These are phyloP conservation scores for Galeopsomyia nigrocyanea DNA, from an alignment of 2,888 invertebrate species.

Conservation along the genomic window DNA sequence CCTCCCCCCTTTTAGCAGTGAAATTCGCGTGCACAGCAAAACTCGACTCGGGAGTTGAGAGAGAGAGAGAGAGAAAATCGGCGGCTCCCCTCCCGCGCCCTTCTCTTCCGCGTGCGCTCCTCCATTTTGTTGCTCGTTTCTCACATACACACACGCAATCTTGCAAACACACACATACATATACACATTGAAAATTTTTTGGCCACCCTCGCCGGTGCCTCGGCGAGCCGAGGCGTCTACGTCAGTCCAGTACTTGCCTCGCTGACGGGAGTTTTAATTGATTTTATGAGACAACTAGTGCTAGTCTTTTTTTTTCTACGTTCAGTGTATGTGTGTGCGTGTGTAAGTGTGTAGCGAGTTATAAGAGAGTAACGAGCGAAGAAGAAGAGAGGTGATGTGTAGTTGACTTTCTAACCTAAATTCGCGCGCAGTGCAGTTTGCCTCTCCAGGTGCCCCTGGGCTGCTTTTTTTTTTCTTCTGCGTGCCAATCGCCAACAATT, in stretches of 20 bases:
- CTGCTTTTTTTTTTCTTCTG: too few relatives aligned
- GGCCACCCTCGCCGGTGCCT: too few relatives aligned
- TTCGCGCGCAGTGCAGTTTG: slow-evolving; percentile 5
- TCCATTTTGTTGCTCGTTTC: slow-evolving; percentile 46
- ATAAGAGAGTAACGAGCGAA: too few relatives aligned
- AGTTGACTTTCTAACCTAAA: neutral
- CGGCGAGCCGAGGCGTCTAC: too few relatives aligned
- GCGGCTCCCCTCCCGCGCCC: slow-evolving; percentile 38
- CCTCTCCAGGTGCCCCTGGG: too few relatives aligned
- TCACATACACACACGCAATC: neutral
- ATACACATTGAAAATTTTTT: neutral
- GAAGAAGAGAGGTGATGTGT: too few relatives aligned
- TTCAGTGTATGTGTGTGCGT: neutral
- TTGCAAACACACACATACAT: neutral
- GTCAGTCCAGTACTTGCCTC: neutral
- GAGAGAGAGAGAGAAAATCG: too few relatives aligned
- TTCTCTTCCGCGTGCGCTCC: slow-evolving; percentile 44
- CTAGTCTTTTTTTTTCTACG: too few relatives aligned
- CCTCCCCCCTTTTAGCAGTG: slow-evolving; percentile 41
- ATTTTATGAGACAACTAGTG: too few relatives aligned
- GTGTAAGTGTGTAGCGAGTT: neutral
- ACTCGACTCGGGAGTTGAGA: too few relatives aligned
- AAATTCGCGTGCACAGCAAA: slow-evolving; percentile 26
- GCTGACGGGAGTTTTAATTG: too few relatives aligned
- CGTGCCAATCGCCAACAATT: too few relatives aligned